Conservation (phyloP, 1,140 invertebrate species). For the Microplitis mediator region DNA sequence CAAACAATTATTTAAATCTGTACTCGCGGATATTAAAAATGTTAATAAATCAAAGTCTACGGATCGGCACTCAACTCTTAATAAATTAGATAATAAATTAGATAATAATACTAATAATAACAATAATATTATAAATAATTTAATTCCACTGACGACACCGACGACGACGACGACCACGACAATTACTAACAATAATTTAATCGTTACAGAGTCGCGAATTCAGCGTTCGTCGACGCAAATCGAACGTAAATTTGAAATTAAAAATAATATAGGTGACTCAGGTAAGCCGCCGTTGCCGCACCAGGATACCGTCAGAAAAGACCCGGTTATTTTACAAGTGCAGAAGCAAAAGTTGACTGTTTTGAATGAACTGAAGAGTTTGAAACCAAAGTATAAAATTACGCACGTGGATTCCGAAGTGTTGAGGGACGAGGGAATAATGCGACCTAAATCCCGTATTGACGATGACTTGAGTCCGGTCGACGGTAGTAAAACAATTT, state of each 20-base stretch:
- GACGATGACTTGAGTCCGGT: slow-evolving; percentile 56
- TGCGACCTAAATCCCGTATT: slow-evolving; percentile 58
- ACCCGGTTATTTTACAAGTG: slow-evolving; percentile 55
- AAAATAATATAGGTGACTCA: slow-evolving; percentile 39
- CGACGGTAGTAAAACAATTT: slow-evolving; percentile 38
- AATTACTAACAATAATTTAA: slow-evolving; percentile 38
- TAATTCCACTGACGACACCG: too few species aligned
- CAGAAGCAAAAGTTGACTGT: slow-evolving; percentile 59
- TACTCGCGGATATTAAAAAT: slow-evolving; percentile 49
- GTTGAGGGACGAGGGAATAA: slow-evolving; percentile 58
- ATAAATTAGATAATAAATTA: slow-evolving; percentile 27
- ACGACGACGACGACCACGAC: too few species aligned
- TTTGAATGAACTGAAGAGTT: slow-evolving; percentile 55
- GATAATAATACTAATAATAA: too few species aligned
- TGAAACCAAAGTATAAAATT: slow-evolving; percentile 58
- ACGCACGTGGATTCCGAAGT: slow-evolving; percentile 60
- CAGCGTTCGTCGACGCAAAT: slow-evolving; percentile 54
- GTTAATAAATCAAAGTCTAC: slow-evolving; percentile 38
- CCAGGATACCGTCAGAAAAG: slow-evolving; percentile 50
- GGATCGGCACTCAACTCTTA: slow-evolving; percentile 49
- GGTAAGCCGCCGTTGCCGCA: slow-evolving; percentile 35
- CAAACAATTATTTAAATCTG: slow-evolving; percentile 50
- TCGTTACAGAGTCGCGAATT: slow-evolving; percentile 53
- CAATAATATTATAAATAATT: too few species aligned
- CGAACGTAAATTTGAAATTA: slow-evolving; percentile 53